These are phyloP conservation scores for Scaptomyza graminum DNA, from an alignment of 1,140 invertebrate species.

Conservation along the genomic window DNA sequence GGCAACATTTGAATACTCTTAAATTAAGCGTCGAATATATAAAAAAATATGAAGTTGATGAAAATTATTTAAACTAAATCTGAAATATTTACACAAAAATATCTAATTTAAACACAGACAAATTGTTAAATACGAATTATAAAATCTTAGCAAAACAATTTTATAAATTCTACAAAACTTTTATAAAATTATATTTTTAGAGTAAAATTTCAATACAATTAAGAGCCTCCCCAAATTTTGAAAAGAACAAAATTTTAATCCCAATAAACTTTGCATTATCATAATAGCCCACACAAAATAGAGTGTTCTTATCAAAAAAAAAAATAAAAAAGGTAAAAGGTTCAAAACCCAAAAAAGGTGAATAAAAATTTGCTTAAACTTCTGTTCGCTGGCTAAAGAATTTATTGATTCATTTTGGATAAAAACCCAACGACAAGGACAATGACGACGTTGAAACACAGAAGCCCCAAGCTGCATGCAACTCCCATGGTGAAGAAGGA, in stretches of 20 bases:
- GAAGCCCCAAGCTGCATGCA: not conserved
- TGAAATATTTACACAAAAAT: too few species aligned
- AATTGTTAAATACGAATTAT: too few species aligned
- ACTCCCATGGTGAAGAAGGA: not conserved
- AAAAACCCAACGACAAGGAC: constrained; percentile 17
- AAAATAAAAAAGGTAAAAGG: constrained; percentile 10
- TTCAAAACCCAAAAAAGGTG: not conserved
- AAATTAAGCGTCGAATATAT: too few species aligned
- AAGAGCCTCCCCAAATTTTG: too few species aligned
- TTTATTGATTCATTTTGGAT: constrained; percentile 68
- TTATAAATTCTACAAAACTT: too few species aligned
- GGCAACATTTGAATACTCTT: constrained; percentile 15
- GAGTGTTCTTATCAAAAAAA: constrained; percentile 13
- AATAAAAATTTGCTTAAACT: constrained; percentile 43
- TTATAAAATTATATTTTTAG: too few species aligned
- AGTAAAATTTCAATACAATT: too few species aligned
- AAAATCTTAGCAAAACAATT: too few species aligned
- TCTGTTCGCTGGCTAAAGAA: constrained; percentile 55
- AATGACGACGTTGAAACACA: constrained; percentile 17
- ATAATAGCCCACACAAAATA: not conserved
- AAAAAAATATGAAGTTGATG: too few species aligned
- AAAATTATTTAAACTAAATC: too few species aligned
- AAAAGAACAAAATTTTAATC: too few species aligned
- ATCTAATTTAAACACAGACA: too few species aligned
- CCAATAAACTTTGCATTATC: not conserved